A percentile compares a stretch with the other conserved stretches of the same genome.
Conservation (phyloP, 2,888 invertebrate species). For the Agrotis clavis region DNA sequence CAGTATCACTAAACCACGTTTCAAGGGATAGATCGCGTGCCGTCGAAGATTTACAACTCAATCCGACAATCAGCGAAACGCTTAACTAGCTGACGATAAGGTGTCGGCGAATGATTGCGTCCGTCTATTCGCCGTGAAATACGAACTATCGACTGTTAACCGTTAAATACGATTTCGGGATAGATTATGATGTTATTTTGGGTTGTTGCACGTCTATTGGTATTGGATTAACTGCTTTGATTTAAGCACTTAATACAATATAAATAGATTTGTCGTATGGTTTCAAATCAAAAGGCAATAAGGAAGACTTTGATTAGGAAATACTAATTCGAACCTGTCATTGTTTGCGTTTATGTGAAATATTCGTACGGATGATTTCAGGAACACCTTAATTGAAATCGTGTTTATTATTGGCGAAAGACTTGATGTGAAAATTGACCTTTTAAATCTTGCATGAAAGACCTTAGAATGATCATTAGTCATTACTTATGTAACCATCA, state of each 20-base stretch:
- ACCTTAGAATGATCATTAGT: slow-evolving; percentile 78
- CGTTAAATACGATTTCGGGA: slow-evolving; percentile 61
- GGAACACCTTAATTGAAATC: not conserved
- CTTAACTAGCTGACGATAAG: slow-evolving; percentile 90
- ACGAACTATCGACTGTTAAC: slow-evolving; percentile 64
- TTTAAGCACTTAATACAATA: no score
- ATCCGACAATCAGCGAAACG: slow-evolving; percentile 89
- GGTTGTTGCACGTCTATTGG: slow-evolving; percentile 44
- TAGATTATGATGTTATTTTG: slow-evolving; percentile 58
- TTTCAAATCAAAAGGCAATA: not conserved
- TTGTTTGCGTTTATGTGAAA: no score
- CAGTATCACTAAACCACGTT: slow-evolving; percentile 71
- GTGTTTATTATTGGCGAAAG: not conserved
- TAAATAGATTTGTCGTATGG: not conserved
- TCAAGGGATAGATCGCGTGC: slow-evolving; percentile 86
- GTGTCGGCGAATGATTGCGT: slow-evolving; percentile 85
- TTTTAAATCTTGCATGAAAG: not conserved
- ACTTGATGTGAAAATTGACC: no score
- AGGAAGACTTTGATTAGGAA: no score
- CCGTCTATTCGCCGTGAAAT: slow-evolving; percentile 77
- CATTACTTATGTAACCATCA: slow-evolving; percentile 84
- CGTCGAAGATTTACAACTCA: slow-evolving; percentile 88
- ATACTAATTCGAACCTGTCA: no score
- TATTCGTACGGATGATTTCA: no score
- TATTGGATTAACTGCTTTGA: slow-evolving; percentile 17